These are phyloP conservation scores for Herpailurus yagouaroundi DNA, from an alignment of 2,113 vertebrate species.

Conservation along the genomic window DNA sequence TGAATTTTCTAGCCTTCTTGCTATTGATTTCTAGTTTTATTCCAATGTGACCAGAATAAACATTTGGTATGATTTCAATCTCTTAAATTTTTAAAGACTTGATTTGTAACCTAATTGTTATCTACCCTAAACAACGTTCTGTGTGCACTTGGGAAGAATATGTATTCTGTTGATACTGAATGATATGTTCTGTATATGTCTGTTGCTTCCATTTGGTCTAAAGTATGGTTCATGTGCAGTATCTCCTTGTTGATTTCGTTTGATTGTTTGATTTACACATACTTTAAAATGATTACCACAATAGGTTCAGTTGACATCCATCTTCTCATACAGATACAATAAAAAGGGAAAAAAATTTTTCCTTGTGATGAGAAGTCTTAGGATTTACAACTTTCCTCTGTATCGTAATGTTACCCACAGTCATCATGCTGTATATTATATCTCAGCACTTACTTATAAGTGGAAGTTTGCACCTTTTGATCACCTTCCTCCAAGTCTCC, in stretches of 20 bases:
- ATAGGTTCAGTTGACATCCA: neutral
- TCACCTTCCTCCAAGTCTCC: neutral
- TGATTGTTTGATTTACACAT: neutral
- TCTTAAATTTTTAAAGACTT: neutral
- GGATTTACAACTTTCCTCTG: neutral
- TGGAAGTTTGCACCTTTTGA: neutral
- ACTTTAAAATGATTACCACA: neutral
- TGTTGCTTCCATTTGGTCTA: neutral
- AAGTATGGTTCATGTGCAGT: neutral
- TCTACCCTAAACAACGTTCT: neutral
- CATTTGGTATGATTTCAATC: neutral
- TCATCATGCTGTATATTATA: neutral
- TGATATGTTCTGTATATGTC: neutral
- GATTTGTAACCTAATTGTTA: neutral
- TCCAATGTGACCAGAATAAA: neutral
- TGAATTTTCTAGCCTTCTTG: neutral
- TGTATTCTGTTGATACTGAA: neutral
- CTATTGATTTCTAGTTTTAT: conserved; percentile 7
- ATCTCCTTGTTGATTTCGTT: neutral
- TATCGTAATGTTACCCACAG: neutral
- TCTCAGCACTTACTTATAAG: neutral
- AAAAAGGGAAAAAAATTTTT: neutral
- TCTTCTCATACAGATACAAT: neutral
- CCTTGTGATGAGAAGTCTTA: neutral
- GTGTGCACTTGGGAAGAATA: neutral